Percentiles rank a stretch among this genome's conserved stretches.
Conservation (phyloP, 2,888 invertebrate genomes). For the Nymphalis polychloros region DNA sequence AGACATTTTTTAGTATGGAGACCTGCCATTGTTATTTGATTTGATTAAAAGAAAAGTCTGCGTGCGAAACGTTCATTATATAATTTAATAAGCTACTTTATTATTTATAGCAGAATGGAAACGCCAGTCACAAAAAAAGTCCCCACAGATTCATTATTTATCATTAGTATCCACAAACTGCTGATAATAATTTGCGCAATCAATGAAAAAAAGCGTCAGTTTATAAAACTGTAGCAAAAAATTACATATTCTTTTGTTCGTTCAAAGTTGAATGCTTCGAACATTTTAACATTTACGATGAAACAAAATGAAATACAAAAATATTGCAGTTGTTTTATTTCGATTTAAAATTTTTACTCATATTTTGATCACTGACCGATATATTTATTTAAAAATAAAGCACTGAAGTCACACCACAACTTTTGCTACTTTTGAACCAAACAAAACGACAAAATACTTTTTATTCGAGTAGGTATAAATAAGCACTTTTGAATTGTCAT, state of each 20-base stretch:
- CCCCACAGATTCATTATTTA: too few species aligned
- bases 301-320: conserved; percentile 1
- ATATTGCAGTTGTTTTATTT: conserved; percentile 8
- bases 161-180: too few species aligned
- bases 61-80: too few species aligned
- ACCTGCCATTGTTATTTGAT: too few species aligned
- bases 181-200: too few species aligned
- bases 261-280: not conserved
- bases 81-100: too few species aligned
- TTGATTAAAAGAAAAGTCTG: too few species aligned
- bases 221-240: not conserved
- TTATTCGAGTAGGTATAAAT: too few species aligned
- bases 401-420: not conserved
- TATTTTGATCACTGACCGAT: not conserved
- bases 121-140: too few species aligned
- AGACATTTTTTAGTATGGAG: too few species aligned
- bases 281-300: not conserved
- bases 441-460: not conserved
- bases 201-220: not conserved
- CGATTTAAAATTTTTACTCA: not conserved
- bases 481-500: too few species aligned
- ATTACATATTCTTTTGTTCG: not conserved
- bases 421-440: not conserved
- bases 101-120: too few species aligned
- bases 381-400: not conserved